Percentiles rank a stretch among this genome's conserved stretches.
phyloP scores from a whole-genome alignment of 2,113 vertebrate species.

The Triplophysa siluroides region DNA sequence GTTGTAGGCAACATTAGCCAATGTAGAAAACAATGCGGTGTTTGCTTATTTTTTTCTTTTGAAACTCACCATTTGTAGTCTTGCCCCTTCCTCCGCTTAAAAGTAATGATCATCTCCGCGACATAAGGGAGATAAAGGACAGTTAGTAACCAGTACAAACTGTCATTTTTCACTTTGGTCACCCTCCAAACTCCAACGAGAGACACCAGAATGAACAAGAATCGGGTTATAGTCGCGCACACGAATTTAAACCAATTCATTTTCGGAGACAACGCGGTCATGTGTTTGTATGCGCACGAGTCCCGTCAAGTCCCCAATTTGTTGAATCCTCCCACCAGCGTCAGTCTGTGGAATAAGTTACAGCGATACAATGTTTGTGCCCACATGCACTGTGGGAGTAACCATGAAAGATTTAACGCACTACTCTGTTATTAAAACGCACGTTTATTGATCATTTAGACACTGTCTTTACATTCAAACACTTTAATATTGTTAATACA shows the following conservation, averaged over 20 bases:
- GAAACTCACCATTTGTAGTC: constrained; percentile 93
- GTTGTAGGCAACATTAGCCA: too few species aligned
- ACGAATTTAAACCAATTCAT: constrained; percentile 78
- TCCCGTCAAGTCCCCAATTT: not conserved
- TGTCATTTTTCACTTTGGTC: constrained; percentile 75
- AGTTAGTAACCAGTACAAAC: constrained; percentile 83
- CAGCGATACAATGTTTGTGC: not conserved
- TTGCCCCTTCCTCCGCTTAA: constrained; percentile 82
- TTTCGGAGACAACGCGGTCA: not conserved
- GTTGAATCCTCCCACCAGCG: constrained; percentile 22
- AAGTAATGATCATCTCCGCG: constrained; percentile 84
- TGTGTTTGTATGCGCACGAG: not conserved
- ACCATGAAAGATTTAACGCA: not conserved
- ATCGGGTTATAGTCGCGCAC: constrained; percentile 80
- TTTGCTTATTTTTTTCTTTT: not conserved
- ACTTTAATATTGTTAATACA: not conserved
- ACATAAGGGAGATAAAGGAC: constrained; percentile 82
- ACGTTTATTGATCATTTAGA: not conserved
- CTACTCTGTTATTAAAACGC: not conserved
- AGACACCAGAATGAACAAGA: constrained; percentile 82
- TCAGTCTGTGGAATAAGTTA: not conserved
- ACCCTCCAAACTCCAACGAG: constrained; percentile 87
- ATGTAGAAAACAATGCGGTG: not conserved
- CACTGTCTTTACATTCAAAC: not conserved
- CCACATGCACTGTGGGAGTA: not conserved